phyloP scores from a whole-genome alignment of 2,888 invertebrate genomes.

The Ectemnius continuus region DNA sequence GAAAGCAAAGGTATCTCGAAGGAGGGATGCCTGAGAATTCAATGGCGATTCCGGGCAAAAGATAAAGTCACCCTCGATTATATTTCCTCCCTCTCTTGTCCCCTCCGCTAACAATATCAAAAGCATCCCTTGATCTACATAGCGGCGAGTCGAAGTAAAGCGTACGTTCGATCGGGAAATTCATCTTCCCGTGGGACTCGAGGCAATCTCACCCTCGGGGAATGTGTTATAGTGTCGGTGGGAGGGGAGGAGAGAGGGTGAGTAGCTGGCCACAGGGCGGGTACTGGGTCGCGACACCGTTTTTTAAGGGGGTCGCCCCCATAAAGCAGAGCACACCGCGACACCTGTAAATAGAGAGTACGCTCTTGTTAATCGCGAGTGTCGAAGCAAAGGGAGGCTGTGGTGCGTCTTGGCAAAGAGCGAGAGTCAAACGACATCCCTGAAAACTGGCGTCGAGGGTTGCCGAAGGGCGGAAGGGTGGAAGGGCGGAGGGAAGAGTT shows the following conservation, averaged over 20 bases:
- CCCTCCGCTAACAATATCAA: too few species aligned
- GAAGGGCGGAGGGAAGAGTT: not conserved
- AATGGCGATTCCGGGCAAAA: too few species aligned
- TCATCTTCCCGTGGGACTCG: too few species aligned
- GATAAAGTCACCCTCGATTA: too few species aligned
- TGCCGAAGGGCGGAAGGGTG: not conserved
- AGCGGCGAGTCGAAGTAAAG: too few species aligned
- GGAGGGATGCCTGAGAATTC: too few species aligned
- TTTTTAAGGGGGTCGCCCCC: conserved; percentile 7
- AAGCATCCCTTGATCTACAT: too few species aligned
- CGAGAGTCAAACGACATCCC: not conserved
- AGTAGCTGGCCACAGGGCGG: not conserved
- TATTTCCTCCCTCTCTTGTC: too few species aligned
- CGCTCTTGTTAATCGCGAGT: not conserved
- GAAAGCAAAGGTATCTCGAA: too few species aligned
- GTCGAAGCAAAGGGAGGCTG: not conserved
- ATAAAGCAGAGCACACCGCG: not conserved
- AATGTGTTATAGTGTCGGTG: too few species aligned
- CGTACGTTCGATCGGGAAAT: too few species aligned
- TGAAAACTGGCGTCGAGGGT: not conserved
- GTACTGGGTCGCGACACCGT: conserved; percentile 2
- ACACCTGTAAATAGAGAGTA: not conserved
- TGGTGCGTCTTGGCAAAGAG: not conserved
- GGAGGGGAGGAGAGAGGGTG: not conserved
- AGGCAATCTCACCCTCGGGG: too few species aligned